Conservation (phyloP, 2,888 invertebrate genomes). For the Apamea monoglypha region DNA sequence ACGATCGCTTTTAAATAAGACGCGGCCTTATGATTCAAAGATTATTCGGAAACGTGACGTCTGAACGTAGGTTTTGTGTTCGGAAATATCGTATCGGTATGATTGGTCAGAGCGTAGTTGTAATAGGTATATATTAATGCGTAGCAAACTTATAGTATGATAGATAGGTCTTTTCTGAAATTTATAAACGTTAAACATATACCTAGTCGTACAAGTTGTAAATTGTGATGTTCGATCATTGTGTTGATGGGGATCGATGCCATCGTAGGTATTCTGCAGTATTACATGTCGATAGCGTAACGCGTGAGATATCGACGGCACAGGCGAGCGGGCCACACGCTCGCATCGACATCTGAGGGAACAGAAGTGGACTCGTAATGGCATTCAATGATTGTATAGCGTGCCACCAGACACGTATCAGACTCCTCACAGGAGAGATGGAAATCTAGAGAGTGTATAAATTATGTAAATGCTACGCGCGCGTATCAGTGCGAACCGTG, state of each 20-base stretch:
- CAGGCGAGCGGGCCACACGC: slow-evolving; percentile 38
- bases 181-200: slow-evolving; percentile 88
- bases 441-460: slow-evolving; percentile 51
- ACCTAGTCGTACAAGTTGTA: slow-evolving; percentile 82
- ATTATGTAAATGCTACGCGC: slow-evolving; percentile 55
- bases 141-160: slow-evolving; percentile 80
- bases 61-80: slow-evolving; percentile 57
- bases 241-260: slow-evolving; percentile 66
- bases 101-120: slow-evolving; percentile 76
- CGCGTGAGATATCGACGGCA: slow-evolving; percentile 39
- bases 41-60: slow-evolving; percentile 63
- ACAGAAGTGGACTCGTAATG: slow-evolving; percentile 46
- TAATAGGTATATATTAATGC: slow-evolving; percentile 72
- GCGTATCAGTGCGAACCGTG: slow-evolving; percentile 30
- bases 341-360: slow-evolving; percentile 28
- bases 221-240: slow-evolving; percentile 70
- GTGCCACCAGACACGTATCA: slow-evolving; percentile 53
- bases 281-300: slow-evolving; percentile 72
- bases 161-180: slow-evolving; percentile 89
- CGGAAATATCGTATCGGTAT: slow-evolving; percentile 69
- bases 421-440: slow-evolving; percentile 41
- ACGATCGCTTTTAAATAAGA: background rate
- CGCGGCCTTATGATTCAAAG: slow-evolving; percentile 58
- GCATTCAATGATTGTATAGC: slow-evolving; percentile 65
- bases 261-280: slow-evolving; percentile 79